Evolutionary conservation across 2,888 invertebrate genomes (phyloP), one percentile per base, ranked within the genome.

Genomic region (Lasioglossum villosulum): DNA sequence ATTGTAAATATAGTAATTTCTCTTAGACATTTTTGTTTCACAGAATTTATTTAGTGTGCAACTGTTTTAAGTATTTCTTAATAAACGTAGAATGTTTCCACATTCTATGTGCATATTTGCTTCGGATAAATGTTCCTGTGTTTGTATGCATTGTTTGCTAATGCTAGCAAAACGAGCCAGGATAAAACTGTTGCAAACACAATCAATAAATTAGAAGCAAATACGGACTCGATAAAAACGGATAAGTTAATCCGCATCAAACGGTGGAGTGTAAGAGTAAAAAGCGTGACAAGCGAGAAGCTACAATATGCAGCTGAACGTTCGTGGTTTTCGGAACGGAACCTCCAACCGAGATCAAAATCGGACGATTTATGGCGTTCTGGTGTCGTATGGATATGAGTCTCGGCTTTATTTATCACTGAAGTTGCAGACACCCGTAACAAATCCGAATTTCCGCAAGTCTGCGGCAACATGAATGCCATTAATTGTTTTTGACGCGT

Each of bases 391-490:
- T 42, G 42, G 45, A 23, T 42, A 80, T 30, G 72, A 66, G 72
- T 34, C 66, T 66, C n/a, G 42, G 45, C 27, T 78, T 82, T 82
- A 80, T 82, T 82, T 82, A 82, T 75, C 45, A 39, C n/a, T 16
- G 12, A 80, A 80, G 45, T 70, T 63, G 12, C 34, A 6, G 48
- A 59, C 71, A 30, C 78, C 30, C 39, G 45, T 70, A 82, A 48
- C 74, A 45, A 80, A 59, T 30, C 66, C 37, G 45, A 56, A 23
- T 72, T 37, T 39, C n/a, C 45, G n/a, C 16, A n/a, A 59, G n/a
- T 59, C 56, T n/a, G 30, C 23, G 16, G 16, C n/a, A 14, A 19
- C 23, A 10, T 27, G 75, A 27, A 27, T 19, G 10, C 16, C 59
- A 30, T 30, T 59, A 27, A 59, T 30, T 16, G 27, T 37, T 37